Evolutionary conservation across 2,797 vertebrate species (phyloP).

Genomic region (Crocodylus rhombifer): DNA sequence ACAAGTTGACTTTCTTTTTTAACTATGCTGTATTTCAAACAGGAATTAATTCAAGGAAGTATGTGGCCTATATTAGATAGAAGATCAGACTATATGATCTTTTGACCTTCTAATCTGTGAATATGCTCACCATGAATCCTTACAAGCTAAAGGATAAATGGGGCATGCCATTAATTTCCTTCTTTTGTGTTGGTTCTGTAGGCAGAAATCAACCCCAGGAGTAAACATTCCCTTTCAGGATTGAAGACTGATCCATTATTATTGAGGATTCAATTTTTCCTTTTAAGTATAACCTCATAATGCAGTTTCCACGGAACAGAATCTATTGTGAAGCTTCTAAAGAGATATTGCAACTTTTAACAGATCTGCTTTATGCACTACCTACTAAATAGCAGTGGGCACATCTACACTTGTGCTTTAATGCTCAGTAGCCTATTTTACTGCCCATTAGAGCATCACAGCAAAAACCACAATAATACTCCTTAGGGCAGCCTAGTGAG

Average conservation of each 20-base stretch:
- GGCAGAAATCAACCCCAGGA: not conserved
- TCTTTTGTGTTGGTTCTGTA: not conserved
- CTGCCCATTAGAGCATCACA: no score
- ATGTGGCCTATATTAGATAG: no score
- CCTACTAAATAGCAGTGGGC: not conserved
- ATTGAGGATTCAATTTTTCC: not conserved
- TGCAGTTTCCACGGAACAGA: not conserved
- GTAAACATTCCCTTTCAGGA: not conserved
- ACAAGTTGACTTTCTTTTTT: no score
- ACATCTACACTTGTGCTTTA: no score
- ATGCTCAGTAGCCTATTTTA: no score
- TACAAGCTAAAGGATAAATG: not conserved
- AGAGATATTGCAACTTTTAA: accelerated
- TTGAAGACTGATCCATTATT: not conserved
- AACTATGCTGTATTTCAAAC: no score
- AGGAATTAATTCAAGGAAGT: no score
- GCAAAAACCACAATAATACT: no score
- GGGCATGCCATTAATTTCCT: not conserved
- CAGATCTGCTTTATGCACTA: not conserved
- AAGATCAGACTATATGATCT: not conserved
- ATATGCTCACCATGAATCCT: not conserved
- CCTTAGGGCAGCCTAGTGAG: no score
- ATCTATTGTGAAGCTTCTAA: not conserved
- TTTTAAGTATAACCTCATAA: accelerated
- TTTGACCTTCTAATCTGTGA: not conserved